Percentiles rank a stretch among this genome's conserved stretches.
phyloP scores from a whole-genome alignment of 2,888 invertebrate genomes.

The Hartigia nigra region DNA sequence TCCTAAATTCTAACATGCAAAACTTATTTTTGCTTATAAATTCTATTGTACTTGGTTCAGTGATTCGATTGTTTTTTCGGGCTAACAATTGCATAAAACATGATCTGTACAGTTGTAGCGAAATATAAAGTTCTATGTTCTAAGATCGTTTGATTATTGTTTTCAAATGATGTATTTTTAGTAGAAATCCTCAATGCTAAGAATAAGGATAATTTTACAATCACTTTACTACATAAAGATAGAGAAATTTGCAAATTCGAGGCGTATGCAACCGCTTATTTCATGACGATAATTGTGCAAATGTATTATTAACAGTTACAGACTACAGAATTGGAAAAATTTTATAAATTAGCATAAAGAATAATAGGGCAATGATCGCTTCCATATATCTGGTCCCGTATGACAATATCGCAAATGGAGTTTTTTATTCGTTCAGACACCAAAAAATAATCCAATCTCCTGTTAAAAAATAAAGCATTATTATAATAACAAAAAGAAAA shows the following conservation, averaged over 20 bases:
- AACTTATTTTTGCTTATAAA: background rate
- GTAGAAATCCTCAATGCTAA: background rate
- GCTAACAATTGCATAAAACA: background rate
- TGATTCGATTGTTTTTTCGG: background rate
- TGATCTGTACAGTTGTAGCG: background rate
- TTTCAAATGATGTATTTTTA: background rate
- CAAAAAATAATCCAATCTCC: slow-evolving; percentile 96
- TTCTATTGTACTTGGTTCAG: background rate
- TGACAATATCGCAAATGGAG: slow-evolving; percentile 86
- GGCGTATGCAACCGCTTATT: background rate
- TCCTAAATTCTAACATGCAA: background rate
- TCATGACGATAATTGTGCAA: background rate
- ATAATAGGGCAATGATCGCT: slow-evolving; percentile 97
- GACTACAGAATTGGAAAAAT: background rate
- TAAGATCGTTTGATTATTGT: background rate
- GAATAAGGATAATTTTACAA: background rate
- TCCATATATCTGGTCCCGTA: slow-evolving; percentile 84
- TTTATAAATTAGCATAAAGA: slow-evolving; percentile 74
- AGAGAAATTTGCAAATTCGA: background rate
- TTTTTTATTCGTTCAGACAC: slow-evolving; percentile 83
- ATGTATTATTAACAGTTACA: background rate
- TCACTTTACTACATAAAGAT: background rate
- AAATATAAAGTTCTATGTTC: background rate
- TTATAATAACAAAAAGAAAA: background rate
- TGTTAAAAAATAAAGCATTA: slow-evolving; percentile 56